Evolutionary conservation across 2,113 vertebrate genomes (phyloP), one percentile per base, ranked within the genome.

Genomic region (Panthera uncia): DNA sequence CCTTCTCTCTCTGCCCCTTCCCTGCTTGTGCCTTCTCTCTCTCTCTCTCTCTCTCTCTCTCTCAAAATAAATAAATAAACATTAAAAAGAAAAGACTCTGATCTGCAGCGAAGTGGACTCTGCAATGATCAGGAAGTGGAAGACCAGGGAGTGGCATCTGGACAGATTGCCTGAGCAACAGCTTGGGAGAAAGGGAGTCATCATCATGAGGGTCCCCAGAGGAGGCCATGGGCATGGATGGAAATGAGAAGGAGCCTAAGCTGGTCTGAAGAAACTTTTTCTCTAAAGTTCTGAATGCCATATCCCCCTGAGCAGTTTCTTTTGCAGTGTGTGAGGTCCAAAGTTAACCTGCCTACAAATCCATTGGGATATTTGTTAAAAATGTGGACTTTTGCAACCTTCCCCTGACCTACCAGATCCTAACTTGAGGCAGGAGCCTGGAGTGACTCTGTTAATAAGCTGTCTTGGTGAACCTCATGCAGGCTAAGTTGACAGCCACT

Each of bases 171-270:
- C 23, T 0, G 25, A 65, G 79, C 81, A 63, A 3, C 27, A 23
- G 1, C 0, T 0, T 2, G 0, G 25, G 74, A 57, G 29, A 27
- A 21, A 89, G 38, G 33, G 18, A 33, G 76, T 31, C 48, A 10
- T 14, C 12, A 12, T 0, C 3, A 31, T 14, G 16, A 11, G 4
- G 33, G 7, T 4, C 57, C 78, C 68, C 57, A 16, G 45, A 41
- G 57, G 15, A 65, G 33, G 71, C 50, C 16, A 2, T 27, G 33
- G 48, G 41, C 38, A 61, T 4, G 19, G 52, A 57, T 0, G 0
- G 15, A 76, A 81, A 76, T 1, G 27, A 52, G 41, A 82, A 85
- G n/a, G 38, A 48, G 5, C 4, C n/a, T 74, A 45, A 66, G 23
- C 7, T 68, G 16, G n/a, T 38, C 57, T 9, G 10, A 4, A 82